A percentile compares a stretch with the other conserved stretches of the same genome.
Evolutionary conservation across 2,888 invertebrate species (phyloP).

Genomic region (Athalia cordata): DNA sequence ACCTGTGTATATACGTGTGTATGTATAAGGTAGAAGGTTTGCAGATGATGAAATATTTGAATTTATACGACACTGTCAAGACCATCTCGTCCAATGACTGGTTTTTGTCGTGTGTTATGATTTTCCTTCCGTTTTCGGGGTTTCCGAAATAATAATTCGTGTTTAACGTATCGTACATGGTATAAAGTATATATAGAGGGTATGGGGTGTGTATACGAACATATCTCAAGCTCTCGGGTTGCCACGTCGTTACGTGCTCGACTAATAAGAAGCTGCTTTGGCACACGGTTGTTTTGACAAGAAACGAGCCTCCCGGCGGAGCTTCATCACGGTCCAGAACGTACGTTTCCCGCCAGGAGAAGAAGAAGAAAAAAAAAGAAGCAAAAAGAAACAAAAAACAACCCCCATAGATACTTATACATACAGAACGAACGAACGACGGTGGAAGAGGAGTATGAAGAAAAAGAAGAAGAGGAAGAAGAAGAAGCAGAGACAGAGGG

Average conservation of each 20-base stretch:
- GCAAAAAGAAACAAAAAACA: slow-evolving; percentile 42
- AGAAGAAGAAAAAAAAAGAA: slow-evolving; percentile 14
- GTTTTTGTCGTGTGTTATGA: background rate
- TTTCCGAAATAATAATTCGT: too few relatives aligned
- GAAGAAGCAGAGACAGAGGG: slow-evolving; percentile 53
- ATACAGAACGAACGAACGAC: background rate
- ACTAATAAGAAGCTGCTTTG: slow-evolving; percentile 34
- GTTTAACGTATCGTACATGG: background rate
- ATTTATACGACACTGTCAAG: slow-evolving; percentile 36
- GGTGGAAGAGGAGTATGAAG: background rate
- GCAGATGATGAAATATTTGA: slow-evolving; percentile 22
- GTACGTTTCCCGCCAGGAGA: background rate
- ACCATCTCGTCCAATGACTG: slow-evolving; percentile 37
- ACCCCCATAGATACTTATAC: too few relatives aligned
- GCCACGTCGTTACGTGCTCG: slow-evolving; percentile 32
- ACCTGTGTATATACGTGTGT: background rate
- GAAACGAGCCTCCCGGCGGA: slow-evolving; percentile 32
- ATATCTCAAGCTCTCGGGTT: slow-evolving; percentile 19
- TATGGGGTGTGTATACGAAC: background rate
- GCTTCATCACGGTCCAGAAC: slow-evolving; percentile 13
- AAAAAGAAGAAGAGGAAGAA: slow-evolving; percentile 31
- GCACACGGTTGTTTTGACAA: slow-evolving; percentile 46
- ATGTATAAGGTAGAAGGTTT: background rate
- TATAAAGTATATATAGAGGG: background rate
- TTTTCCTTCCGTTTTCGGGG: slow-evolving; percentile 37